These are phyloP conservation scores for Chamaea fasciata DNA, from an alignment of 2,113 vertebrate species.

Conservation along the genomic window DNA sequence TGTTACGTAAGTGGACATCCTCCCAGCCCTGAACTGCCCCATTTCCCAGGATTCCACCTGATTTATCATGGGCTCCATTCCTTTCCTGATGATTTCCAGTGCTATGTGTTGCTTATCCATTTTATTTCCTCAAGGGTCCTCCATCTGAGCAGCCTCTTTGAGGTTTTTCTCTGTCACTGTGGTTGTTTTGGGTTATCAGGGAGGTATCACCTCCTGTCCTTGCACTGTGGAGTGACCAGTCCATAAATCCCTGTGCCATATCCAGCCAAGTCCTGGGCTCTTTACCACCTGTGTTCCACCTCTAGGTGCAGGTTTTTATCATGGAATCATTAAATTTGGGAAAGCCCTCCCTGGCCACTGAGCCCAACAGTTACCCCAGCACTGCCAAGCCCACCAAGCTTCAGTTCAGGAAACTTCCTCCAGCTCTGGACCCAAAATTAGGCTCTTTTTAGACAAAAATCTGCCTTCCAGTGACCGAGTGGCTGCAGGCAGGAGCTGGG, in stretches of 20 bases:
- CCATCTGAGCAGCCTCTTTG: not conserved
- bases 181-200: not conserved
- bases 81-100: not conserved
- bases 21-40: not conserved
- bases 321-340: not conserved
- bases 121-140: not conserved
- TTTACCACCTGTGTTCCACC: not conserved
- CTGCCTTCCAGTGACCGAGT: not conserved
- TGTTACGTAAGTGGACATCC: too few relatives aligned
- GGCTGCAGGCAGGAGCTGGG: not conserved
- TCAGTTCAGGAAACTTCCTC: not conserved
- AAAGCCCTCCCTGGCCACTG: not conserved
- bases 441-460: not conserved
- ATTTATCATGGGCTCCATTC: fast-evolving
- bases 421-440: not conserved
- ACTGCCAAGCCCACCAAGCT: not conserved
- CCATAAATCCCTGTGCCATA: fast-evolving
- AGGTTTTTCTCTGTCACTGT: fast-evolving
- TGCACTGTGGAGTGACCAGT: fast-evolving
- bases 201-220: not conserved
- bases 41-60: not conserved
- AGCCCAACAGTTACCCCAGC: not conserved
- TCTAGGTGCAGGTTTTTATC: not conserved
- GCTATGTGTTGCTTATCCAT: fast-evolving
- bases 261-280: not conserved